Evolutionary conservation across 2,113 vertebrate species (phyloP), one percentile per base, ranked within the genome.

Genomic region (Phodopus roborovskii): DNA sequence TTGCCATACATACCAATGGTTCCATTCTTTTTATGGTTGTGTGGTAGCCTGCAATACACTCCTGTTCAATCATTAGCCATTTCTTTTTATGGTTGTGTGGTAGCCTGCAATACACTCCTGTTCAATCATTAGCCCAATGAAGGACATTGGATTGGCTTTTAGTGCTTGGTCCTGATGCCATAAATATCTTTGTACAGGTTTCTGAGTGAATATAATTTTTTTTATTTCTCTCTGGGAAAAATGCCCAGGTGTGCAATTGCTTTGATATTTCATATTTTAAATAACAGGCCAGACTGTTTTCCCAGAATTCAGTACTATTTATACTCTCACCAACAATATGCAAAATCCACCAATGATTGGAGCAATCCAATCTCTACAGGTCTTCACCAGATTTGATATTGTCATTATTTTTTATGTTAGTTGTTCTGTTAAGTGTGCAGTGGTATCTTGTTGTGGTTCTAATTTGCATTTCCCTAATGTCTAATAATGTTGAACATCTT

Each of bases 401-500:
- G 33, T 50, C 17, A 30, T 39, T 78, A 53, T 66, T 94, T 95
- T 88, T 85, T 22, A 90, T 85, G 48, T 58, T 92, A 89, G 42
- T 33, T 28, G 48, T 86, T 94, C 48, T 48, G 53, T 70, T 81
- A 85, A 64, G 33, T 77, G 24, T 22, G 13, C 26, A 66, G 28
- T 88, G 58, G 50, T 70, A 75, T 45, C 19, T 81, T 75, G 60
- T 3, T 93, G 70, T 85, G 62, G 24, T 33, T 89, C 85, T 95
- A 77, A 90, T 83, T 93, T 83, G 19, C n/a, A 90, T 91, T 90
- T 97, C 24, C 45, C 68, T 73, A 22, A 77, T 82, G 33, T 90
- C 70, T 74, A 78, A 73, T 86, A 94, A 95, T 79, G 36, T 62
- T 60, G 71, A 93, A 62, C 39, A 88, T 84, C 50, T 97, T 95